Base-by-base conservation (phyloP, 2,888 invertebrate species). In the Leptarthrus brevirostris region DNA sequence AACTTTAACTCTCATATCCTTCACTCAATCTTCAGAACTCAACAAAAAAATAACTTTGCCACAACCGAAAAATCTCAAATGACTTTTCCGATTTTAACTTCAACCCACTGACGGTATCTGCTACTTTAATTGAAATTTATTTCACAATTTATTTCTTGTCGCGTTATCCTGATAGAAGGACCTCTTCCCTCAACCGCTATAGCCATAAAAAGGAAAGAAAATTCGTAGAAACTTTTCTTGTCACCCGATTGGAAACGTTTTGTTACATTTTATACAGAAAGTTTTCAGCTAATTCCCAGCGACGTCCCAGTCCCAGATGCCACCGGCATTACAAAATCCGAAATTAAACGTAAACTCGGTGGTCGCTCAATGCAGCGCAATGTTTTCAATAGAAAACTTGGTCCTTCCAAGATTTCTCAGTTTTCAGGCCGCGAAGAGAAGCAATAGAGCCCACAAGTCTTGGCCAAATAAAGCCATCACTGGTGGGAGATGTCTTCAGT, bases 201-300 rank as follows among this genome's bases (percentile, higher is more conserved):
- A 40, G 12, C n/a, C 40, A 40, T 40, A 64, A 47, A 47, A 44
- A 64, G 40, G 16, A 64, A 44, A 24, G 44, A 69, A 69, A 69
- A 52, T 36, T 49, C 16, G 22, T n/a, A 30, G 30, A 69, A 69
- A 69, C 52, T 69, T 69, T 69, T 52, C 69, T 69, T 69, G 52
- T 69, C 69, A 69, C 69, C 26, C 69, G 52, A 69, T 69, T 69
- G 69, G 52, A 69, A 52, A 30, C 20, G 69, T 69, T 69, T 69
- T 69, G 69, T 69, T 69, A 30, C 64, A 22, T 64, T 64, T 64
- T 44, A 44, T 64, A 44, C 64, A 44, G 44, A 64, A 64, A 64
- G 44, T 64, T 64, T 44, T 40, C 6, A 54, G 64, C 64, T 64
- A 64, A 64, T 64, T 64, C 64, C 24, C 64, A 10, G 44, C 64